Base-by-base conservation (phyloP, 1,140 invertebrate species). In the Trichogramma pretiosum region DNA sequence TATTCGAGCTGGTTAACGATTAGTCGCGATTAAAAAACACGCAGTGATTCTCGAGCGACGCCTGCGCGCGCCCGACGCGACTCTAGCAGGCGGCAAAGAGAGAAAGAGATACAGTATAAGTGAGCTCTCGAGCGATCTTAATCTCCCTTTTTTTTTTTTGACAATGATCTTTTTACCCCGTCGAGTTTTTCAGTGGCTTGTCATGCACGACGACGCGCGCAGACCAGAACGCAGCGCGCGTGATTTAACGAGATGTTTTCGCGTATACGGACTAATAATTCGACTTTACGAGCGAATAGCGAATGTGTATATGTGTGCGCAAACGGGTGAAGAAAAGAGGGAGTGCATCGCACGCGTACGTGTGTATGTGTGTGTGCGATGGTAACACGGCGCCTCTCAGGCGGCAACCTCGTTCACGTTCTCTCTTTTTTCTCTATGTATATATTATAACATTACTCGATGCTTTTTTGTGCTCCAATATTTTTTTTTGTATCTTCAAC, bases 221-320 rank as follows among this genome's bases (percentile, higher is more conserved):
- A 11, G 18, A 33, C 28, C 19, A 28, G 32, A 13, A 14, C 33
- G 28, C 22, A 16, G 40, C 36, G 46, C 32, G 38, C 33, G 53
- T 60, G 54, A 66, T 66, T 65, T 67, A 65, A 62, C 57, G 59
- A 58, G 59, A 57, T 67, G 63, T 65, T 69, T 69, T 67, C 57
- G 57, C 54, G 55, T 61, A 56, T 61, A 55, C 55, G 56, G 64
- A 63, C 62, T 62, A 63, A 65, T 65, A 67, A 68, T 63, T 67
- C 53, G 62, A 59, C 62, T 70, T 70, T 67, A 68, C 64, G 64
- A 67, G 57, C 52, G 53, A 46, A 33, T n/a, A n/a, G n/a, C n/a
- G n/a, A n/a, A n/a, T n/a, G n/a, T n/a, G n/a, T n/a, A n/a, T n/a
- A n/a, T n/a, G n/a, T n/a, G n/a, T n/a, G n/a, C n/a, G n/a, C n/a